Conservation (phyloP, 2,797 vertebrate genomes). For the Rhincodon typus region DNA sequence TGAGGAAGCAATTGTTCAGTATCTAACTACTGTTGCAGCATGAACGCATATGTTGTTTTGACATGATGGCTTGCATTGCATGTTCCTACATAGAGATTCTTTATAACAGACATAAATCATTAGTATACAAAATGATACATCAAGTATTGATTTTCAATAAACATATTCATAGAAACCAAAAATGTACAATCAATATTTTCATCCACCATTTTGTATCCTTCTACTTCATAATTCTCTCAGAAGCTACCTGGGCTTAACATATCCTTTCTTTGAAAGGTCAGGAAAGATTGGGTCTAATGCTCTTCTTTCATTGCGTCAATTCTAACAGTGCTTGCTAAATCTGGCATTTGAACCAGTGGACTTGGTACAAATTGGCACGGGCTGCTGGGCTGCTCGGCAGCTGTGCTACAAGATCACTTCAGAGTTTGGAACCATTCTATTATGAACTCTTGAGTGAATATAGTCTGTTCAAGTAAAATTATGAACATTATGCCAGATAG, state of each 20-base stretch:
- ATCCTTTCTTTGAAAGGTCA: neutral
- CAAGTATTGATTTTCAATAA: neutral
- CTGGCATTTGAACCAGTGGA: neutral
- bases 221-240: neutral
- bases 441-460: neutral
- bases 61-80: neutral
- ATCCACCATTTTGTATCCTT: neutral
- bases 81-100: neutral
- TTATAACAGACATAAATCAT: neutral
- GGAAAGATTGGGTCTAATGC: neutral
- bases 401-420: neutral
- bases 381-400: neutral
- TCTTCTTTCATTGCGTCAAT: neutral
- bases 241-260: neutral
- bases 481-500: neutral
- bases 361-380: neutral
- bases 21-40: neutral
- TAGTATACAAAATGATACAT: neutral
- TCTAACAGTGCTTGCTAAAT: neutral
- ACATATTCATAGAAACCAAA: neutral
- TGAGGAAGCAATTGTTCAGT: neutral
- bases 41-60: neutral
- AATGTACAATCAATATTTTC: neutral
- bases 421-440: neutral
- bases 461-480: neutral